Base-by-base conservation (phyloP, 2,797 vertebrate genomes). In the Chromis chromis region DNA sequence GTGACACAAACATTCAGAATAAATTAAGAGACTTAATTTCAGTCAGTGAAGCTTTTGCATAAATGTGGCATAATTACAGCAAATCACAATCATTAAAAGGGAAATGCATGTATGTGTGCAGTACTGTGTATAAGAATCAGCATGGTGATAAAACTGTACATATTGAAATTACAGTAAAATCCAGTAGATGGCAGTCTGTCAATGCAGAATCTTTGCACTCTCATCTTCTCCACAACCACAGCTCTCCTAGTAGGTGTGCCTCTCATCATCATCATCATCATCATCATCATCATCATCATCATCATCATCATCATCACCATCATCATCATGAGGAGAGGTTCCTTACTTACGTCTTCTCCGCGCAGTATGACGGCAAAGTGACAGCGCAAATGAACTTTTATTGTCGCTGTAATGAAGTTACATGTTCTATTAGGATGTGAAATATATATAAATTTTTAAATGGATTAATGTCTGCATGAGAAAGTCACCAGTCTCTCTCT, bases 111-210 rank as follows among this genome's bases (percentile, higher is more conserved):
- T 3, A 19, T 81, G 3, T 14, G 6, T 46, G 7, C 9, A 8
- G 5, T 12, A 31, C 19, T 24, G 39, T 17, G 55, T 52, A 21
- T 9, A 65, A 12, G 3, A 14, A 8, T 39, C 22, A 17, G 21
- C 11, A 19, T 24, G 17, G 2, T 19, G 5, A 21, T 11, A 44
- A 19, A 55, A 66, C 7, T 27, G 17, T 8, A 6, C 46, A 46
- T 4, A 19, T 42, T 84, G 81, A 76, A 86, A 66, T 87, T 19
- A 61, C 19, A 21, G 2, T 70, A 11, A 50, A 42, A 42, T 83
- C 91, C 92, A 90, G 91, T 81, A 94, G 94, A 86, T 92, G 93
- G 94, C 93, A 93, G 86, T 93, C 69, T 88, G 73, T 86, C 86
- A 76, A 87, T 78, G 52, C 53, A 31, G 1, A 87, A 85, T 77